Evolutionary conservation across 2,888 invertebrate species (phyloP).

Genomic region (Dusona sp.): DNA sequence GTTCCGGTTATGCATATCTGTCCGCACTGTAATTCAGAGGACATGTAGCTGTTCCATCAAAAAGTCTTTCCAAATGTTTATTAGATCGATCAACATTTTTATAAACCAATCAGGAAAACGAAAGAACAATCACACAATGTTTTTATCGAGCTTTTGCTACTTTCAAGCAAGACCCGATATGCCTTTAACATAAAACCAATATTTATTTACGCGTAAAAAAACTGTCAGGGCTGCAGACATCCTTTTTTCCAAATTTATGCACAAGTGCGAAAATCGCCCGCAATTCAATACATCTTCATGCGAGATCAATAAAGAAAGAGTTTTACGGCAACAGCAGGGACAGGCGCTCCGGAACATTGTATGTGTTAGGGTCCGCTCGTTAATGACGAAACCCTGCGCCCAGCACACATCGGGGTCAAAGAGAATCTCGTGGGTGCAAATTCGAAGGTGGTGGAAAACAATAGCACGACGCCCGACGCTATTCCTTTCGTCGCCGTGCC

Average conservation of each 20-base stretch:
- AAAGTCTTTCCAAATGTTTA: too few species aligned
- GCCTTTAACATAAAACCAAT: background rate
- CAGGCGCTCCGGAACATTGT: constrained; percentile 44
- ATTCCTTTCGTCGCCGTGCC: constrained; percentile 44
- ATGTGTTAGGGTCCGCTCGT: constrained; percentile 55
- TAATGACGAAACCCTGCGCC: constrained; percentile 75
- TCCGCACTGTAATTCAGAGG: too few species aligned
- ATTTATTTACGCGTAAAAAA: background rate
- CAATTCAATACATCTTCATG: constrained; percentile 49
- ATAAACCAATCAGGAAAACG: background rate
- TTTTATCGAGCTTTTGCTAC: background rate
- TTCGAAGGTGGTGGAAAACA: constrained; percentile 65
- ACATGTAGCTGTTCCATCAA: too few species aligned
- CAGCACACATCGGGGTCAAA: constrained; percentile 74
- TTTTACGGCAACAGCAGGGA: constrained; percentile 7
- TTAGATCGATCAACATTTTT: background rate
- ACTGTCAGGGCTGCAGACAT: background rate
- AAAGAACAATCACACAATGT: background rate
- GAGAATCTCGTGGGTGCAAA: constrained; percentile 76
- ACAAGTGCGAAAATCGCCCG: constrained; percentile 47
- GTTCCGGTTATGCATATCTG: too few species aligned
- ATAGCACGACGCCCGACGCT: constrained; percentile 41
- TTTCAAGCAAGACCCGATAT: background rate
- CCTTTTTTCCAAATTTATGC: background rate
- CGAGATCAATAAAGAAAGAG: constrained; percentile 20